phyloP scores from a whole-genome alignment of 35 echinoderm and acorn worm species.

The Anneissia japonica region DNA sequence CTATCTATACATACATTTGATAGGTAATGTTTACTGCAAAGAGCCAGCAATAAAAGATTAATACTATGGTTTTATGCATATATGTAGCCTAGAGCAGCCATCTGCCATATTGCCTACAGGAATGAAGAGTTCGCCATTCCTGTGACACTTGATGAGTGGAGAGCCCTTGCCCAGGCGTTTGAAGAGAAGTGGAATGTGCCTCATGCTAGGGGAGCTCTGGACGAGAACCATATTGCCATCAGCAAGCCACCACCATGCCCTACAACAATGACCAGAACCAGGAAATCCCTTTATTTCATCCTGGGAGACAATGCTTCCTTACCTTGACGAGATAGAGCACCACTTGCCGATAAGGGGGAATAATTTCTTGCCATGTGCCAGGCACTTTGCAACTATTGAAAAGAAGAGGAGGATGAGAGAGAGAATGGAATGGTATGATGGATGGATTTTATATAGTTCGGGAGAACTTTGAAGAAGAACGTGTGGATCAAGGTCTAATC shows the following conservation, averaged over 20 bases:
- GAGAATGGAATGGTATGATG: slow-evolving; percentile 6
- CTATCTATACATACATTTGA: no score
- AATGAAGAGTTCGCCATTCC: slow-evolving; percentile 8
- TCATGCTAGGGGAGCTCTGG: slow-evolving; percentile 34
- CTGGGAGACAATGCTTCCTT: no score
- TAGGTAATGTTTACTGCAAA: no score
- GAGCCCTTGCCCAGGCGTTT: slow-evolving; percentile 44
- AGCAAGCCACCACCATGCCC: slow-evolving; percentile 23
- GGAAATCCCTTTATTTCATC: no score
- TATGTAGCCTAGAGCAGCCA: no score
- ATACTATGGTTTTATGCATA: no score
- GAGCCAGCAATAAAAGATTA: no score
- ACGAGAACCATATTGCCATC: slow-evolving; percentile 44
- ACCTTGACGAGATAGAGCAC: slow-evolving; percentile 10
- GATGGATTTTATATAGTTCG: slow-evolving; percentile 28
- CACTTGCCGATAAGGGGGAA: slow-evolving; percentile 30
- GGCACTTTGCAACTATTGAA: slow-evolving; percentile 21
- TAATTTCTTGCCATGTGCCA: slow-evolving; percentile 33
- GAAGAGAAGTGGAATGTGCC: slow-evolving; percentile 39
- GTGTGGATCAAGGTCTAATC: background rate
- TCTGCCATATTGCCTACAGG: no score
- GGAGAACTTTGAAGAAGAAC: slow-evolving; percentile 18
- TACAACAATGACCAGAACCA: no score
- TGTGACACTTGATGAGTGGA: slow-evolving; percentile 32
- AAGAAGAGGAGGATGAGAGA: slow-evolving; percentile 25